Conservation (phyloP, 2,797 vertebrate species). For the Bradypus variegatus region DNA sequence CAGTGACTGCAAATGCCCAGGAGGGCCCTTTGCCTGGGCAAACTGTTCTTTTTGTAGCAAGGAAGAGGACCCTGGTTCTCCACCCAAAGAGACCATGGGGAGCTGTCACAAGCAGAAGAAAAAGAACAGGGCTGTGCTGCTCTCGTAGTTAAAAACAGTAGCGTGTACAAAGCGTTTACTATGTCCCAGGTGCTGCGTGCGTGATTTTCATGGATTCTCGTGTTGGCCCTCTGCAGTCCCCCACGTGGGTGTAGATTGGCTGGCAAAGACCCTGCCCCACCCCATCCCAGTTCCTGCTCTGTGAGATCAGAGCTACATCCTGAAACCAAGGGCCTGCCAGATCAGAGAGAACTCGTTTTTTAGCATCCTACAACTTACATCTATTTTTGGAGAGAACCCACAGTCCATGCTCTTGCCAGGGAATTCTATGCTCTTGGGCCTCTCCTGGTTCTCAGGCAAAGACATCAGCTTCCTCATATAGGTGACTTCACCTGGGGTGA, state of each 20-base stretch:
- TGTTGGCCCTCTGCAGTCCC: neutral
- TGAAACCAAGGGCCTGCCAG: neutral
- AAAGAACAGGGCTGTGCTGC: neutral
- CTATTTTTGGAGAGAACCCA: neutral
- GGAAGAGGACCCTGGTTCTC: neutral
- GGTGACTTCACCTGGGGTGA: no score
- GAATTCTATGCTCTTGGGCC: no score
- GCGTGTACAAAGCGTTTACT: neutral
- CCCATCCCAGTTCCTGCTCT: neutral
- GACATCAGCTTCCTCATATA: neutral
- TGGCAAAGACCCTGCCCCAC: neutral
- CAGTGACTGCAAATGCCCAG: neutral
- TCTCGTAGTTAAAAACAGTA: neutral
- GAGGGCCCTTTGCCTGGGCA: neutral
- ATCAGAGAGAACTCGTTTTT: neutral
- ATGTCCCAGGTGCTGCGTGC: neutral
- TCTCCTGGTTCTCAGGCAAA: neutral
- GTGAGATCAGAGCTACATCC: neutral
- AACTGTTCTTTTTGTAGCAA: neutral
- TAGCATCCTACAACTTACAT: neutral
- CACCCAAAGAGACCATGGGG: neutral
- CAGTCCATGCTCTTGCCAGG: neutral
- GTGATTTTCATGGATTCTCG: neutral
- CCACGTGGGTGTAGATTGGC: neutral
- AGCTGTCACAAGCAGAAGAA: neutral